A percentile compares a stretch with the other conserved stretches of the same genome.
phyloP scores from a whole-genome alignment of 2,113 vertebrate genomes.

The Oxyura jamaicensis region DNA sequence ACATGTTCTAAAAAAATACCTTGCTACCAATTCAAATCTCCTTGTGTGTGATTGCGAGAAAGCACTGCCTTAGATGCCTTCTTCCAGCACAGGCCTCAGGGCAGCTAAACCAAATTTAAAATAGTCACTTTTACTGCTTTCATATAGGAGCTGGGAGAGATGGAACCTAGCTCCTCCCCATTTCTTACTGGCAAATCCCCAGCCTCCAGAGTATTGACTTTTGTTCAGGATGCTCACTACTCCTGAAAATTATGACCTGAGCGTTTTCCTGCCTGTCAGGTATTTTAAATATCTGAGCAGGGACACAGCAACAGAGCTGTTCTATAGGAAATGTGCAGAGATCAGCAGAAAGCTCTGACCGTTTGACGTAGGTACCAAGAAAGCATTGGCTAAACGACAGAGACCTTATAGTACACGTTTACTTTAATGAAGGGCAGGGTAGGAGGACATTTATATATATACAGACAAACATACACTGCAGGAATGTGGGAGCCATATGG shows the following conservation, averaged over 20 bases:
- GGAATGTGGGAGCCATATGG: conserved; percentile 10
- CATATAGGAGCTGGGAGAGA: background rate
- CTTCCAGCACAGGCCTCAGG: background rate
- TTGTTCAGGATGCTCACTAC: background rate
- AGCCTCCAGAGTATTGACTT: background rate
- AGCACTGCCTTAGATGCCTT: background rate
- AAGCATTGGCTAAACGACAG: background rate
- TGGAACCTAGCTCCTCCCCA: background rate
- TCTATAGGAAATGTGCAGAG: background rate
- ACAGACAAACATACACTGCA: conserved; percentile 7
- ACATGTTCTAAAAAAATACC: background rate
- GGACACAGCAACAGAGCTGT: background rate
- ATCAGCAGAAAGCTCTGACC: background rate
- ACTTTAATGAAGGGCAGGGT: background rate
- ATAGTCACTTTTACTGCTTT: background rate
- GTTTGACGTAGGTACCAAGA: background rate
- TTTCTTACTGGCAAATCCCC: background rate
- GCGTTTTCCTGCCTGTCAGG: background rate
- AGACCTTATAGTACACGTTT: background rate
- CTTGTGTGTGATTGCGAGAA: background rate
- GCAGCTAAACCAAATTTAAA: background rate
- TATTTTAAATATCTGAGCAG: background rate
- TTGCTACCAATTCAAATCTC: background rate
- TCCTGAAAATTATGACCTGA: background rate
- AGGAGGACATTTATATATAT: background rate